These are phyloP conservation scores for Axis porcinus DNA, from an alignment of 2,113 vertebrate species.

Conservation along the genomic window DNA sequence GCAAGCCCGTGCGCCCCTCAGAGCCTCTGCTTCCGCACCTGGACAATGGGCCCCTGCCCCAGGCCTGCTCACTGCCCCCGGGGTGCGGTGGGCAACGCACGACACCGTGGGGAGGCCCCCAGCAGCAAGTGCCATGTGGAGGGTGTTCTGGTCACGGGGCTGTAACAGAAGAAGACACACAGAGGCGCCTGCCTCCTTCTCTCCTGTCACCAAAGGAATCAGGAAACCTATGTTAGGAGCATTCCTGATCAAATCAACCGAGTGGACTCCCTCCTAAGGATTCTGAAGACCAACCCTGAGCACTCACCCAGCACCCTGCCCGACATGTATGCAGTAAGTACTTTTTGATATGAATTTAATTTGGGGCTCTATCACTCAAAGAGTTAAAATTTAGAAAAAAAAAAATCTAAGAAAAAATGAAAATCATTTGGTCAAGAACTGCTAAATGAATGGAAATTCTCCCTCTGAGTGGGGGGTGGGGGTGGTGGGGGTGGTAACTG, in stretches of 20 bases:
- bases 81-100: background rate
- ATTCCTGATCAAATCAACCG: background rate
- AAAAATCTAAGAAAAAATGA: background rate
- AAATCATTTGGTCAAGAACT: constrained; percentile 8
- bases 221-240: background rate
- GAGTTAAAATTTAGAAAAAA: background rate
- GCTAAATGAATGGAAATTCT: background rate
- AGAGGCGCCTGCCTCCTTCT: background rate
- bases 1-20: background rate
- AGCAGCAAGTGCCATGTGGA: background rate
- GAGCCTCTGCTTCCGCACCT: background rate
- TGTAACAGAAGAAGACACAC: background rate
- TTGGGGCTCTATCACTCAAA: background rate
- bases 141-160: background rate
- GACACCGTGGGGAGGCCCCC: background rate
- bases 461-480: background rate
- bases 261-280: background rate
- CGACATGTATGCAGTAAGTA: background rate
- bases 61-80: background rate
- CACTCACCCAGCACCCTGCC: background rate
- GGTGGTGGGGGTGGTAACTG: background rate
- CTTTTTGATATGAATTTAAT: background rate
- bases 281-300: background rate
- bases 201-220: background rate
- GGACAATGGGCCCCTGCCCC: background rate